Evolutionary conservation across 2,797 vertebrate species (phyloP), one percentile per base, ranked within the genome.

Genomic region (Cynopterus sphinx): DNA sequence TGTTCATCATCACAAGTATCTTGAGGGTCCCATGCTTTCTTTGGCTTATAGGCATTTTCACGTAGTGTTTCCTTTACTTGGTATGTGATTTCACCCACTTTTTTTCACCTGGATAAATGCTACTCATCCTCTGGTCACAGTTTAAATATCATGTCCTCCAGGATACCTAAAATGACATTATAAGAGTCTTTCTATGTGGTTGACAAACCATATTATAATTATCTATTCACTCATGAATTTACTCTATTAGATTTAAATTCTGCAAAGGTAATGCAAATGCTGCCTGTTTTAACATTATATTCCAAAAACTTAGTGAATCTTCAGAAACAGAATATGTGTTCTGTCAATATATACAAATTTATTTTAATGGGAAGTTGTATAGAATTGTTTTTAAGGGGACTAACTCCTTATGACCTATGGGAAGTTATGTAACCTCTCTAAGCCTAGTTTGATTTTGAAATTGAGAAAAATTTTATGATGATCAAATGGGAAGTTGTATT

Each of bases 371-470:
- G 22, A 91, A 74, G 10, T 88, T 57, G 16, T 9, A 65, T 22
- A 79, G 31, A 51, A 83, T 83, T 74, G 3, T 49, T 67, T 2
- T 77, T 51, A 59, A 71, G 4, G 73, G 8, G 22, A 79, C 17
- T 71, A 71, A 79, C 13, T 94, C 49, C 16, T 86, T 91, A 11
- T 28, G 41, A 88, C 3, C 19, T 73, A 84, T 61, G 75, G 13
- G 9, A 49, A 90, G 70, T 86, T 31, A 53, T 2, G 63, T 73
- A 84, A 36, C 59, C 39, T 94, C 39, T 71, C 13, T 43, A 87
- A 61, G 22, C 49, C 41, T 91, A 55, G 71, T 71, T 85, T 46
- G 15, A 17, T 63, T 93, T 73, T 89, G 63, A 92, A 91, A 92
- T 59, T 75, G 65, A 59, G 24, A 2, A 70, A 31, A 73, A 71